A percentile compares a stretch with the other conserved stretches of the same genome.
Evolutionary conservation across 2,113 vertebrate genomes (phyloP).

Genomic region (Melanotaenia duboulayi): DNA sequence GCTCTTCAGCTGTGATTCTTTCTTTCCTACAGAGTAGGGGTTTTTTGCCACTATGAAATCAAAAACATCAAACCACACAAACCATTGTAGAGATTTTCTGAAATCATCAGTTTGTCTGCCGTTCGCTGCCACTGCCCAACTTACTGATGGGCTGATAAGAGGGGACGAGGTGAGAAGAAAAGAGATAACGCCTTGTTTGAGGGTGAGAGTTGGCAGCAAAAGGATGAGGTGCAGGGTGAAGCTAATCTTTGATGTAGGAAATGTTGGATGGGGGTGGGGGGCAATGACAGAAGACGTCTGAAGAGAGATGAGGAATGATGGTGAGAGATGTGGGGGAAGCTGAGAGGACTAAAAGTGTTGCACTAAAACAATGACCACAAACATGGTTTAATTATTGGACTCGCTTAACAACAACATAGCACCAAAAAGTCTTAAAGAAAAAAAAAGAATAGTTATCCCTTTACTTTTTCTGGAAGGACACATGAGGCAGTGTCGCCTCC

Average conservation of each 20-base stretch:
- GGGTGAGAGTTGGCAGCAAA: slow-evolving; percentile 9
- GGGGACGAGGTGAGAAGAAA: slow-evolving; percentile 29
- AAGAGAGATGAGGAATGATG: neutral
- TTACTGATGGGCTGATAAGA: slow-evolving; percentile 14
- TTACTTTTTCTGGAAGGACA: neutral
- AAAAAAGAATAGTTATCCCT: accelerated
- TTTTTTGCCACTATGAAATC: accelerated
- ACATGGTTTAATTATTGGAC: neutral
- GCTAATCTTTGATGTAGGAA: neutral
- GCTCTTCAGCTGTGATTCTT: neutral
- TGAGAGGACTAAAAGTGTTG: neutral
- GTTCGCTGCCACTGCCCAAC: neutral
- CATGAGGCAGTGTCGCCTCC: neutral
- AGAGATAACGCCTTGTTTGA: slow-evolving; percentile 21
- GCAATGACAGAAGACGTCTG: neutral
- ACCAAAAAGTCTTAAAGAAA: neutral
- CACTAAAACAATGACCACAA: neutral
- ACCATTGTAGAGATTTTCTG: neutral
- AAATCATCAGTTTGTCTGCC: neutral
- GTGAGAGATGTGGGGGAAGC: neutral
- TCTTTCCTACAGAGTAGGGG: neutral
- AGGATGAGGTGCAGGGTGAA: neutral
- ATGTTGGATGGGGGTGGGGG: neutral
- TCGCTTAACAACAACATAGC: accelerated
- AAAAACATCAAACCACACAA: neutral